These are phyloP conservation scores for Anorthoa munda DNA, from an alignment of 2,888 invertebrate species.

Conservation along the genomic window DNA sequence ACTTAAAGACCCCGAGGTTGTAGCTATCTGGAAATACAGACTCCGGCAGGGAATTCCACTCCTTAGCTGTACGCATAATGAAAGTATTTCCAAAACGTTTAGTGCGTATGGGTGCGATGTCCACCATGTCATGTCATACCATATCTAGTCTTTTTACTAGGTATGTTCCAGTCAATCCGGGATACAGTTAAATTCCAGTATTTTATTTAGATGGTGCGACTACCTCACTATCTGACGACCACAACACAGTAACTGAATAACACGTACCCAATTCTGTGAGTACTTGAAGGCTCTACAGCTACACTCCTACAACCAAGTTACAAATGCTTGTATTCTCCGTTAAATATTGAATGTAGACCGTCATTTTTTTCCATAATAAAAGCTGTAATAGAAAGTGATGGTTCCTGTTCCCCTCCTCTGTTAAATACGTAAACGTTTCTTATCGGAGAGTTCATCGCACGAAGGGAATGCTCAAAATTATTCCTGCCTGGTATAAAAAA, in stretches of 20 bases:
- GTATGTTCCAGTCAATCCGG: neutral
- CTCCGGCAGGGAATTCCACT: no score
- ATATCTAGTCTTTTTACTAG: no score
- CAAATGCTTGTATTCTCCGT: neutral
- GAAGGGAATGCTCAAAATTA: neutral
- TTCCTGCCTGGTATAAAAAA: neutral
- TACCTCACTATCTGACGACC: neutral
- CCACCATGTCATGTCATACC: no score
- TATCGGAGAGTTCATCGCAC: constrained; percentile 21
- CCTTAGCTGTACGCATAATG: no score
- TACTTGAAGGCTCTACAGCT: no score
- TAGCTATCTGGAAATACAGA: no score
- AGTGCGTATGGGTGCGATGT: no score
- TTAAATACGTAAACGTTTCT: neutral
- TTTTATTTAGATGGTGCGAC: neutral
- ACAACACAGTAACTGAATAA: neutral
- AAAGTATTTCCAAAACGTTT: no score
- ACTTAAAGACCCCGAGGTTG: no score
- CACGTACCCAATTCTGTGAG: neutral
- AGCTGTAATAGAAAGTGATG: constrained; percentile 10
- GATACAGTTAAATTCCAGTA: neutral
- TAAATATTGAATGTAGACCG: constrained; percentile 15
- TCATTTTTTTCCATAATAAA: constrained; percentile 17
- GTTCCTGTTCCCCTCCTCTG: constrained; percentile 3
- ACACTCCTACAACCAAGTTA: no score